phyloP scores from a whole-genome alignment of 2,113 vertebrate species.

The Gambusia holbrooki region DNA sequence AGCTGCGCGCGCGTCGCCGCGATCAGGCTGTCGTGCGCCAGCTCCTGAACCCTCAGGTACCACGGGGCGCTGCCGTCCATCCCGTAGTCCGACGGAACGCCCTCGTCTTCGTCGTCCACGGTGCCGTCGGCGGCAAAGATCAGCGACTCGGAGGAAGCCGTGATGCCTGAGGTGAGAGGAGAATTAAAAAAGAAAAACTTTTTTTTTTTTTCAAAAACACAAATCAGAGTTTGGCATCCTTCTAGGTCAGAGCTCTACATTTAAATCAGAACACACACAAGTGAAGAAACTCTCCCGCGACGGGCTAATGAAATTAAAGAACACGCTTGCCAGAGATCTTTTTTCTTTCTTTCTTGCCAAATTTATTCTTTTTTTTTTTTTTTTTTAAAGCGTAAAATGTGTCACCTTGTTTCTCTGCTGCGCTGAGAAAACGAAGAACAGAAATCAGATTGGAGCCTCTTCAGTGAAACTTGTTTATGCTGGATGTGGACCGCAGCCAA shows the following conservation, averaged over 20 bases:
- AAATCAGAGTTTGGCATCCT: slow-evolving; percentile 15
- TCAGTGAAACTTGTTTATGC: not conserved
- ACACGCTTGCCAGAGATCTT: slow-evolving; percentile 45
- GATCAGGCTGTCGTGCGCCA: slow-evolving; percentile 97
- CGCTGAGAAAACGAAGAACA: not conserved
- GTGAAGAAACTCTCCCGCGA: slow-evolving; percentile 37
- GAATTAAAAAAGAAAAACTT: not conserved
- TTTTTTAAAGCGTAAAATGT: slow-evolving; percentile 22
- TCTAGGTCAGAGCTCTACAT: slow-evolving; percentile 16
- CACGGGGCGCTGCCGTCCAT: slow-evolving; percentile 91
- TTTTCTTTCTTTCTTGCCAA: slow-evolving; percentile 29
- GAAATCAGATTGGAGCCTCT: slow-evolving; percentile 12
- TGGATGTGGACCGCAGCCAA: not conserved
- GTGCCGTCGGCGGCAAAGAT: slow-evolving; percentile 91
- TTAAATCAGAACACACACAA: slow-evolving; percentile 5
- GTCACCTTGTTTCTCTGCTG: slow-evolving; percentile 45
- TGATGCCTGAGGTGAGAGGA: slow-evolving; percentile 79
- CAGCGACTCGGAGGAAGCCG: slow-evolving; percentile 90
- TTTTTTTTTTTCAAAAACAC: no score
- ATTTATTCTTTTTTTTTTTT: slow-evolving; percentile 32
- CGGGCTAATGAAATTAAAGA: slow-evolving; percentile 37
- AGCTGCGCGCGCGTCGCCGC: slow-evolving; percentile 96
- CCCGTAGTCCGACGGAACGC: slow-evolving; percentile 86
- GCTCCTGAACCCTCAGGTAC: slow-evolving; percentile 95
- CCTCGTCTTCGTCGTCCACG: slow-evolving; percentile 91